Evolutionary conservation across 2,113 vertebrate species (phyloP).

Genomic region (Lagopus muta): DNA sequence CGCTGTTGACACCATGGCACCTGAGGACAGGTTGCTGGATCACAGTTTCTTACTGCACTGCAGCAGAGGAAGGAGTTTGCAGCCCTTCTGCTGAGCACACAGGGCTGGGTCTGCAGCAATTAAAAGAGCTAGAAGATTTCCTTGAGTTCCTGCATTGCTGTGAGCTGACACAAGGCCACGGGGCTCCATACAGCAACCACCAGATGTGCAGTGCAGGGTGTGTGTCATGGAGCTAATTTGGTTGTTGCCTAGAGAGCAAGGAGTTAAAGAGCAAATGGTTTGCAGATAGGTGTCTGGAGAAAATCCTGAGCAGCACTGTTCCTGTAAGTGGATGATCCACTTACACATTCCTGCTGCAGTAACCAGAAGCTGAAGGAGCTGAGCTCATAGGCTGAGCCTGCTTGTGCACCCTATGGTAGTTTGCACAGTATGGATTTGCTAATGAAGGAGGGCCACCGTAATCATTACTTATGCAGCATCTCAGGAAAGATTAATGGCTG

Average conservation of each 20-base stretch:
- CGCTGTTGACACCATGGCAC: neutral
- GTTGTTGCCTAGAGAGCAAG: neutral
- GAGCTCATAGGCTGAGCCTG: neutral
- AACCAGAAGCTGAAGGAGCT: neutral
- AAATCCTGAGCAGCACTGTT: neutral
- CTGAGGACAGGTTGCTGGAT: neutral
- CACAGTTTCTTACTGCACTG: neutral
- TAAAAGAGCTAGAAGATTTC: neutral
- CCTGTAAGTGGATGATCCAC: neutral
- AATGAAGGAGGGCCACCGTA: neutral
- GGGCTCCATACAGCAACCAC: neutral
- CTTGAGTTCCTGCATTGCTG: neutral
- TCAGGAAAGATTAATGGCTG: neutral
- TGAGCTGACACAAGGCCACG: accelerated
- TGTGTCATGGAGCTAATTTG: neutral
- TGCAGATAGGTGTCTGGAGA: neutral
- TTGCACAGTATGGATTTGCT: neutral
- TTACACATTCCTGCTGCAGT: neutral
- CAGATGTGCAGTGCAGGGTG: neutral
- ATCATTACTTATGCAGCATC: neutral
- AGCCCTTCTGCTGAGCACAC: neutral
- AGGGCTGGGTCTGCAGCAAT: neutral
- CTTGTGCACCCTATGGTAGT: neutral
- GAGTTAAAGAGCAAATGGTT: neutral
- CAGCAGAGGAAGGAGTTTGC: neutral